Base-by-base conservation (phyloP, 2,797 vertebrate species). In the Calcarius lapponicus region DNA sequence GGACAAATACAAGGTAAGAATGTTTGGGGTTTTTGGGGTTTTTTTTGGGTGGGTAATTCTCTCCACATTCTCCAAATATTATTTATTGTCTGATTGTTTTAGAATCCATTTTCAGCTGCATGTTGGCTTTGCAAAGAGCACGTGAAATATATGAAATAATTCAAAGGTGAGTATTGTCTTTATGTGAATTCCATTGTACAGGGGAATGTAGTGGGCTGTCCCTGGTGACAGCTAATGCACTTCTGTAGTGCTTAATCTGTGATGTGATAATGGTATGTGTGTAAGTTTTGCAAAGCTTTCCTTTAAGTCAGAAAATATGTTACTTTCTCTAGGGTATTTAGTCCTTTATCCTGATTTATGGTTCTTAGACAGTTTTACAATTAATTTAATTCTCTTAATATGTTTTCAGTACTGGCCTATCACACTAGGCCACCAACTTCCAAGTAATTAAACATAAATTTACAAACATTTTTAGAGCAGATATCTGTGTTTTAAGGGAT, bases 1-100 rank as follows among this genome's bases (percentile, higher is more conserved):
- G 21, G 67, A 76, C 13, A 87, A 86, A 82, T n/a, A 58, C 16
- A 85, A 70, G 84, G 88, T 87, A 94, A 93, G 80, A 66, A 67
- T 51, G 9, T 56, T 65, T 7, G 17, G 24, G 24, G 8, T 11
- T 24, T 65, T 26, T 31, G 38, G 36, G 25, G 17, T 7, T 19
- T 66, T 32, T 36, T 47, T 24, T 67, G 28, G 14, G 26, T 56
- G 70, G 57, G 24, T 31, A 17, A 42, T 86, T 64, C 38, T 43
- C 25, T 64, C n/a, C 20, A 38, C 17, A 5, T 78, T 92, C n/a
- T 25, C 28, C 31, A 71, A 72, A 7, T 67, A 50, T 12, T 79
- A 26, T 60, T 86, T 86, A 34, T 16, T 76, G 62, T 18, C 16
- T 69, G 45, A 20, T 66, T 86, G 50, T 6, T 88, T 72, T 69